These are phyloP conservation scores for Drosophila mettleri DNA, from an alignment of 2,888 invertebrate species.

Conservation along the genomic window DNA sequence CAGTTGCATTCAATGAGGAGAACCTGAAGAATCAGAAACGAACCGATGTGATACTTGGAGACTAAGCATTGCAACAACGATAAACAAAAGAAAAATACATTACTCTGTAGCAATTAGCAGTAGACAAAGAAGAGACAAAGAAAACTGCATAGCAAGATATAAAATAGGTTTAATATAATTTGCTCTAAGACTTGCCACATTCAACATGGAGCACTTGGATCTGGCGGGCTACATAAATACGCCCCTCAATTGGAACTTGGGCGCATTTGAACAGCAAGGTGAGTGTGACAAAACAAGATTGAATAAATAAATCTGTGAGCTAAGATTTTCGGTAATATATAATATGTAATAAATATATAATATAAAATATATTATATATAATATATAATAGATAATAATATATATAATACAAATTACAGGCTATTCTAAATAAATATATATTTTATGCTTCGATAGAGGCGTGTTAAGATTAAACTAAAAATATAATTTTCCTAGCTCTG, in stretches of 20 bases:
- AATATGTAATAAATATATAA: neutral
- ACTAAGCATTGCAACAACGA: constrained; percentile 63
- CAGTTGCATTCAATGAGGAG: constrained; percentile 59
- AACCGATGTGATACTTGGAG: constrained; percentile 69
- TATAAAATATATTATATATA: neutral
- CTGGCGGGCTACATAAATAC: constrained; percentile 81
- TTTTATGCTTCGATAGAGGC: too few relatives aligned
- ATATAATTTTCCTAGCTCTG: too few relatives aligned
- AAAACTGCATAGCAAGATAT: neutral
- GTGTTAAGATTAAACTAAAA: too few relatives aligned
- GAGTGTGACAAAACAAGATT: constrained; percentile 36
- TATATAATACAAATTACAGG: neutral
- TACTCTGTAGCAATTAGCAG: constrained; percentile 36
- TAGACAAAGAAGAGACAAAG: constrained; percentile 7
- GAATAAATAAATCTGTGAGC: neutral
- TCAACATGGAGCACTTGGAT: constrained; percentile 83
- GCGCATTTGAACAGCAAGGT: constrained; percentile 84
- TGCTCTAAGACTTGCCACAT: constrained; percentile 54
- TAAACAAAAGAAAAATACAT: constrained; percentile 35
- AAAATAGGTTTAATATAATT: constrained; percentile 7
- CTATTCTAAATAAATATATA: too few relatives aligned
- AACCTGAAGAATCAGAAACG: constrained; percentile 50
- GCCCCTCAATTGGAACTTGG: constrained; percentile 80
- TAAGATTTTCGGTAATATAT: too few relatives aligned
- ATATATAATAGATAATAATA: neutral